Evolutionary conservation across 1,140 invertebrate genomes (phyloP).

Genomic region (Stegodyphus mimosarum): DNA sequence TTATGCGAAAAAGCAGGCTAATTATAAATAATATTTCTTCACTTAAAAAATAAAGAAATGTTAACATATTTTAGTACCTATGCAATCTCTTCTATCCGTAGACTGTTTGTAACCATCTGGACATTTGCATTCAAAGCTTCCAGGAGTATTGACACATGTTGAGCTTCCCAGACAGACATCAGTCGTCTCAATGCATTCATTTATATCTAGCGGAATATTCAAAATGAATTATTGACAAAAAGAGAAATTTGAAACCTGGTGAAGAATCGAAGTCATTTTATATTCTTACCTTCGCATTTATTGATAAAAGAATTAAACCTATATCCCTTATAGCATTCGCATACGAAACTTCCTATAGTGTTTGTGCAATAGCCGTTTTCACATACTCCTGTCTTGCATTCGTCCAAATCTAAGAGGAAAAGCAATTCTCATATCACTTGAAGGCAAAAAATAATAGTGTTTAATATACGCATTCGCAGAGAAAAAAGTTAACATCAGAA

Average conservation of each 20-base stretch:
- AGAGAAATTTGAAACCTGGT: too few species aligned
- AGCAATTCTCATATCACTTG: too few species aligned
- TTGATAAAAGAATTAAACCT: constrained; percentile 71
- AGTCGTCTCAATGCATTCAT: constrained; percentile 79
- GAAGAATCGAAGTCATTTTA: too few species aligned
- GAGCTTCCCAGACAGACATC: constrained; percentile 84
- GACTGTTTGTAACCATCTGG: constrained; percentile 81
- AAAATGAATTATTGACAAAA: too few species aligned
- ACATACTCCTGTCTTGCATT: constrained; percentile 87
- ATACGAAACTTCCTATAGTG: constrained; percentile 77
- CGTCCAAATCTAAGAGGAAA: constrained; percentile 79
- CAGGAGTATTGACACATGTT: constrained; percentile 85
- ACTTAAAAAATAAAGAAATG: too few species aligned
- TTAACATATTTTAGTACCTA: constrained; percentile 73
- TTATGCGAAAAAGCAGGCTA: too few species aligned
- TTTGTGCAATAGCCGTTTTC: constrained; percentile 86
- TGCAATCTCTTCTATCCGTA: constrained; percentile 78
- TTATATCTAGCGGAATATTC: too few species aligned
- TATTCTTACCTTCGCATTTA: constrained; percentile 77
- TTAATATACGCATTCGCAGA: too few species aligned
- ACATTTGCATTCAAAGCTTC: constrained; percentile 89
- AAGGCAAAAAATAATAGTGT: not conserved
- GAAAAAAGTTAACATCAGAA: too few species aligned
- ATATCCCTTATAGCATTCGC: constrained; percentile 64
- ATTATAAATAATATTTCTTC: too few species aligned